Conservation (phyloP, 2,888 invertebrate genomes). For the Balanococcus diminutus region DNA sequence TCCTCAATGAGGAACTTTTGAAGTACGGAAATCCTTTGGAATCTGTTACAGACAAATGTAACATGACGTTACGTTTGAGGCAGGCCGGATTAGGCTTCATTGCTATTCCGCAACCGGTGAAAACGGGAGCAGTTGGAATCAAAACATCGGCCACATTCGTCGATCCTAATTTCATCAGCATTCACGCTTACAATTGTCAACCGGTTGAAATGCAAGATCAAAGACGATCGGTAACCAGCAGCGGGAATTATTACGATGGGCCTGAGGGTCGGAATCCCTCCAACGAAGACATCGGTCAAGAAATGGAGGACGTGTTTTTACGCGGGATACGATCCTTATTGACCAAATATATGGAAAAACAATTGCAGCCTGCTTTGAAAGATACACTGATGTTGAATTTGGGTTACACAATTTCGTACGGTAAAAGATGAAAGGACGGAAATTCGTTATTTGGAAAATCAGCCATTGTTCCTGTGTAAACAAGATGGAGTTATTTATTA, state of each 20-base stretch:
- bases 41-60: constrained; percentile 67
- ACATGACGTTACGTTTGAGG: constrained; percentile 73
- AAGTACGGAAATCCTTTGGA: constrained; percentile 46
- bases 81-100: constrained; percentile 77
- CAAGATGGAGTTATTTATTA: not conserved
- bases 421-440: constrained; percentile 62
- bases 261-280: constrained; percentile 30
- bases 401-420: constrained; percentile 86
- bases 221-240: constrained; percentile 46
- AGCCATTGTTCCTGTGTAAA: not conserved
- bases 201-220: constrained; percentile 55
- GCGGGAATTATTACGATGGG: constrained; percentile 47
- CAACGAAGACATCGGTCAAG: constrained; percentile 71
- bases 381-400: constrained; percentile 85
- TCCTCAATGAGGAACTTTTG: constrained; percentile 58
- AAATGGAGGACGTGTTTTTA: constrained; percentile 84
- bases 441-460: not conserved
- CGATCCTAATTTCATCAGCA: constrained; percentile 83
- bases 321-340: constrained; percentile 80
- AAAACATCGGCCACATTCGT: constrained; percentile 70
- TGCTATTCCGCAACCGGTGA: constrained; percentile 62
- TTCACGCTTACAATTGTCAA: constrained; percentile 81
- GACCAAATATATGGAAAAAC: constrained; percentile 80
- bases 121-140: constrained; percentile 55
- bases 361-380: constrained; percentile 82